Percentiles rank a stretch among this genome's conserved stretches.
Conservation (phyloP, 2,888 invertebrate species). For the Uloborus plumipes region DNA sequence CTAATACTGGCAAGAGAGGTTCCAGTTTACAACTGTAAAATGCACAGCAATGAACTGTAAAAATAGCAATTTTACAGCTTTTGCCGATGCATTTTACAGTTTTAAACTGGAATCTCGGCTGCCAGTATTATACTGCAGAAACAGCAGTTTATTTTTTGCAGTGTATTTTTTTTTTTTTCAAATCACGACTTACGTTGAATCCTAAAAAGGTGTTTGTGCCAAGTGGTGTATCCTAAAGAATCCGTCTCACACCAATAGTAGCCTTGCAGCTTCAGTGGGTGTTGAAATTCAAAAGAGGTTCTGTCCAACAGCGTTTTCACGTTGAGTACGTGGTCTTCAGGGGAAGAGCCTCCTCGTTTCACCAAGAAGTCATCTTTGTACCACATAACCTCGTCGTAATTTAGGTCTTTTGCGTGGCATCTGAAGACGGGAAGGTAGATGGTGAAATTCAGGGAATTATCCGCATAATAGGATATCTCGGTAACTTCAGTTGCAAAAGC, state of each 20-base stretch:
- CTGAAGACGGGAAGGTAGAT: conserved; percentile 28
- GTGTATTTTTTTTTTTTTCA: too few relatives aligned
- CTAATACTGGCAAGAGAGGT: too few relatives aligned
- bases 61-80: too few relatives aligned
- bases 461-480: not conserved
- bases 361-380: conserved; percentile 35
- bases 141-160: too few relatives aligned
- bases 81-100: too few relatives aligned
- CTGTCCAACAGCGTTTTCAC: conserved; percentile 1
- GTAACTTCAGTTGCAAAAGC: conserved; percentile 34
- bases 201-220: conserved; percentile 25
- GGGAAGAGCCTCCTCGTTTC: not conserved
- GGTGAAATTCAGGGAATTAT: conserved; percentile 9
- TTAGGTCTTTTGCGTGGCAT: conserved; percentile 32
- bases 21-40: too few relatives aligned
- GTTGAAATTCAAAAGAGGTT: not conserved
- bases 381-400: conserved; percentile 40
- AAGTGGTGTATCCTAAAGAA: not conserved
- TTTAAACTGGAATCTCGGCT: too few relatives aligned
- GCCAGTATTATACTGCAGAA: too few relatives aligned
- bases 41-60: too few relatives aligned
- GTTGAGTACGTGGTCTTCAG: conserved; percentile 6
- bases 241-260: conserved; percentile 59
- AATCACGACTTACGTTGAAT: conserved; percentile 17
- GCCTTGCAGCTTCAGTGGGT: conserved; percentile 45